phyloP scores from a whole-genome alignment of 2,888 invertebrate genomes.

The Drosophila cognata region DNA sequence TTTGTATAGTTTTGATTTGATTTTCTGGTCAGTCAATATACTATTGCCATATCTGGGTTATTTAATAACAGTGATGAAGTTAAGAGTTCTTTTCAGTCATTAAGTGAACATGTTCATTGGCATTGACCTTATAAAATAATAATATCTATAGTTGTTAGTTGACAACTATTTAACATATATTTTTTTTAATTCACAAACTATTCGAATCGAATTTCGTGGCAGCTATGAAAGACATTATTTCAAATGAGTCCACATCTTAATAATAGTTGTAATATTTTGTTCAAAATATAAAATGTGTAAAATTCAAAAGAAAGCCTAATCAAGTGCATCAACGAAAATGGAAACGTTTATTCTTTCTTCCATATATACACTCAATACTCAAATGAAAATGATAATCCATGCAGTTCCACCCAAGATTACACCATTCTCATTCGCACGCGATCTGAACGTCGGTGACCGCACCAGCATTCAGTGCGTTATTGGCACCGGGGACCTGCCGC shows the following conservation, averaged over 20 bases:
- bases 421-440: conserved; percentile 88
- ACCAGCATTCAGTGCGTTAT: conserved; percentile 88
- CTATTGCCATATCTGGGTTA: not conserved
- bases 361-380: not conserved
- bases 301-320: not conserved
- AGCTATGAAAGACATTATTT: not conserved
- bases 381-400: conserved; percentile 25
- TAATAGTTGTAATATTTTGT: not conserved
- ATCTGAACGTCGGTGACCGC: conserved; percentile 87
- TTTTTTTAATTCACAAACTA: not conserved
- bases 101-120: not conserved
- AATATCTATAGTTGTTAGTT: not conserved
- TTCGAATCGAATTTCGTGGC: not conserved
- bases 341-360: conserved; percentile 9
- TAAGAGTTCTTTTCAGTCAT: not conserved
- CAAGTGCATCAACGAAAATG: conserved; percentile 1
- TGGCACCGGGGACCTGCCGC: conserved; percentile 88
- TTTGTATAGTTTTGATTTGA: not conserved
- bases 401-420: conserved; percentile 88
- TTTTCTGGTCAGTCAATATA: not conserved
- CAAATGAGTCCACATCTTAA: not conserved
- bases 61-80: not conserved
- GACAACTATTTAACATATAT: not conserved
- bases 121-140: not conserved
- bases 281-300: not conserved